Base-by-base conservation (phyloP, 2,113 vertebrate species). In the Pelecanoides urinatrix region DNA sequence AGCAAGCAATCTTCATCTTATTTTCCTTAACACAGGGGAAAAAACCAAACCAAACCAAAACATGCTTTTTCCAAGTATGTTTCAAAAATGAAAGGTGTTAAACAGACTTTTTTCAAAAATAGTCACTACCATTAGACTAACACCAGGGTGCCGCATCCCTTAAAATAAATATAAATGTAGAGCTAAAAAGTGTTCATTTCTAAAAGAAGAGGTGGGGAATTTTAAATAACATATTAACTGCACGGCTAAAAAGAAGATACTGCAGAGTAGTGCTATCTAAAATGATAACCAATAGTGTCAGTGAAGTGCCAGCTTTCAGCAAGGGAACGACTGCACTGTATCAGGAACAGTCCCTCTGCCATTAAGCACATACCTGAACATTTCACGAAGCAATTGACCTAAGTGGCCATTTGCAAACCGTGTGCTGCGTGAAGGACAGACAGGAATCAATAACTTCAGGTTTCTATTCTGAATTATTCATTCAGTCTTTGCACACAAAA, bases 401-500 rank as follows among this genome's bases (percentile, higher is more conserved):
- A 85, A 82, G 88, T 38, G 42, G 40, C 73, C 70, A 92, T 94
- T 85, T 87, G 44, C 52, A 91, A 81, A 25, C 34, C 1, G 0
- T 44, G 38, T 21, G 25, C 66, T 79, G 61, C 78, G 42, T 87
- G 49, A 81, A 93, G 61, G 83, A 88, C 0, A 0, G 15, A 30
- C 16, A 63, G 52, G 27, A 95, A 96, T 95, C 96, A 76, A 66
- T 89, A 95, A 81, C 34, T 38, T 65, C 49, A 72, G n/a, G 49
- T 66, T 95, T 53, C 80, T 95, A 1, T 2, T 72, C 73, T 91
- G 66, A 94, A 96, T 95, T 94, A 96, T 96, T 93, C 30, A 95
- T 72, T 83, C 2, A 2, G 25, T 11, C 91, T 45, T 19, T 38
- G 44, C 76, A 75, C 56, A 78, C 25, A 84, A 42, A 79, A 77